Evolutionary conservation across 2,888 invertebrate species (phyloP), one percentile per base, ranked within the genome.

Genomic region (Biston betularia): DNA sequence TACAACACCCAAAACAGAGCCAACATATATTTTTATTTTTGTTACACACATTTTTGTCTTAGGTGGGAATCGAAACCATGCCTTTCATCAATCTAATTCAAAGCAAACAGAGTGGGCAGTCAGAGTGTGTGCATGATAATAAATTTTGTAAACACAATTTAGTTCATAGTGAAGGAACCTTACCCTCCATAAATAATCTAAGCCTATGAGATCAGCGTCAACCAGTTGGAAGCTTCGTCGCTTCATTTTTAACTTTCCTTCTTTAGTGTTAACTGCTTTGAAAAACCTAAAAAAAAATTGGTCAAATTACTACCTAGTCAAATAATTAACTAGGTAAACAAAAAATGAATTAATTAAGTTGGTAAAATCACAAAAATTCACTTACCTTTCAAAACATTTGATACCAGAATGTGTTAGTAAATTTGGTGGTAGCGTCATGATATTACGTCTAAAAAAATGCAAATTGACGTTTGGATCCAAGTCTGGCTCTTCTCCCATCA

Each of bases 401-500:
- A 99, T 98, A 75, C 99, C 99, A 85, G 97, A 97, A 88, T 99
- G 98, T 7, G 99, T 98, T 50, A 99, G 94, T 75, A 98, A 94
- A 75, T 97, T 96, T 1, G 99, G 98, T 89, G 99, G 97, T 79
- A 99, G 94, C 83, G 97, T 97, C 76, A 99, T 95, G 76, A 99
- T 97, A 85, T 99, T 98, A 80, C 97, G 97, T 89, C 98, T 98
- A 94, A 99, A 99, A 93, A 99, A 99, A 88, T 98, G 98, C 86
- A 97, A 96, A 82, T 98, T 98, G 64, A 99, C 98, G 76, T 98
- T 98, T 0, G 99, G 99, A 92, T 99, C 99, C 62, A 99, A 92
- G 89, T 99, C 99, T 0, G 99, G 98, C 84, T 99, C 99, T 78
- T 99, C 99, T 15, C 98, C 98, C 98, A 98, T 98, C 45, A 98